Base-by-base conservation (phyloP, 2,888 invertebrate genomes). In the Microctonus hyperodae region DNA sequence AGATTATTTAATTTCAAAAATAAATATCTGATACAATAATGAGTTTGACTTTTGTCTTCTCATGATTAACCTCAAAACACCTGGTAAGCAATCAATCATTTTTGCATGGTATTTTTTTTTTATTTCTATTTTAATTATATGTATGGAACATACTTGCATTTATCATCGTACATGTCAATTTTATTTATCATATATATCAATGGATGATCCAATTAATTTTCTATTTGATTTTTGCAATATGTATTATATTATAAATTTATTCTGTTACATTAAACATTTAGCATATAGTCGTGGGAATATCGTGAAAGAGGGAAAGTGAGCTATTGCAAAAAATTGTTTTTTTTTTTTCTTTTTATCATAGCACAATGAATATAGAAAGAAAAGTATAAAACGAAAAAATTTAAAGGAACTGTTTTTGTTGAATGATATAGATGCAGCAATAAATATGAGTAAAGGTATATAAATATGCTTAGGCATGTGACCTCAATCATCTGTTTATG, bases 1-100 rank as follows among this genome's bases (percentile, higher is more conserved):
- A 13, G 13, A 31, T 13, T 28, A 55, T 53, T 53, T 13, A 5
- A 55, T 55, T 33, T 16, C 6, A n/a, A 13, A 16, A 16, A 55
- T 31, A 28, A 28, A 16, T 3, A 33, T 16, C 31, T 1, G 4
- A 28, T 7, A n/a, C 0, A 55, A 31, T 55, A 28, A 55, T 25
- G 28, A 31, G 9, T 28, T 31, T 16, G 9, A 13, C 31, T 13
- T 55, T n/a, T 25, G 4, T 6, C 7, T 44, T 31, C 20, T 16
- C 55, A 55, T 55, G 55, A 55, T 55, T 33, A 55, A 55, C 28
- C 25, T 33, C 55, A 33, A 55, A 25, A 25, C 31, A 55, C 16
- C 55, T 55, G 55, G 55, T 55, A 28, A 55, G 55, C 33, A n/a
- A 10, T 28, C 31, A 55, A 20, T 28, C 25, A 55, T 9, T 16